Percentiles rank a stretch among this genome's conserved stretches.
These are phyloP conservation scores for Rhorus exstirpatorius DNA, from an alignment of 2,888 invertebrate species.

Conservation along the genomic window DNA sequence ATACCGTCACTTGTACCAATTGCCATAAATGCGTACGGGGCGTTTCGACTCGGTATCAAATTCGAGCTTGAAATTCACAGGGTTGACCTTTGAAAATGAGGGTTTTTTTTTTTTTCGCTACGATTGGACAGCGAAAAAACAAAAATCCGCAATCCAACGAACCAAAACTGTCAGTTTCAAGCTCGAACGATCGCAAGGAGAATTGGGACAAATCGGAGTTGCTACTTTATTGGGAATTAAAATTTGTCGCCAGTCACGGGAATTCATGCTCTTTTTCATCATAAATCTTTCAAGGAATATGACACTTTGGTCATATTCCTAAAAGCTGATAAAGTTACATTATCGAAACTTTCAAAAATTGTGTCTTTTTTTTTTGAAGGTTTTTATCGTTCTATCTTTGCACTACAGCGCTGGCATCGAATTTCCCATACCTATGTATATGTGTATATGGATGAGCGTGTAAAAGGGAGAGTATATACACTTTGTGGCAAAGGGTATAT, in stretches of 20 bases:
- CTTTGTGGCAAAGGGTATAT: constrained; percentile 18
- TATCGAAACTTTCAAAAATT: background rate
- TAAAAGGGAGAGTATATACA: constrained; percentile 21
- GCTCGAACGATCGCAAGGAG: no score
- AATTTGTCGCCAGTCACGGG: no score
- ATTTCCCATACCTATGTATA: constrained; percentile 8
- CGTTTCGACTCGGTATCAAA: background rate
- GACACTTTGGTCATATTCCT: no score
- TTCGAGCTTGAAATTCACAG: background rate
- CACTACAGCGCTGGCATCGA: background rate
- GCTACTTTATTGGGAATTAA: no score
- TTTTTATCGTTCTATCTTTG: constrained; percentile 5
- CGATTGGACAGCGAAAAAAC: no score
- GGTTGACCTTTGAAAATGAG: no score
- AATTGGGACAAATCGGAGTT: no score
- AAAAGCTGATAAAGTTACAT: background rate
- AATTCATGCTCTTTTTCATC: no score
- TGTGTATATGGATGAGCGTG: background rate
- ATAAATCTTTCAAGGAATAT: no score
- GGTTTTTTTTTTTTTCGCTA: background rate
- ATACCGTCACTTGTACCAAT: background rate
- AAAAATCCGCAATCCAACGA: no score
- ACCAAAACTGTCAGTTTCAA: no score
- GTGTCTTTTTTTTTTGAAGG: background rate
- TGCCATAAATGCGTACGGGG: background rate